A percentile compares a stretch with the other conserved stretches of the same genome.
These are phyloP conservation scores for Cosmopolites sordidus DNA, from an alignment of 2,888 invertebrate species.

Conservation along the genomic window DNA sequence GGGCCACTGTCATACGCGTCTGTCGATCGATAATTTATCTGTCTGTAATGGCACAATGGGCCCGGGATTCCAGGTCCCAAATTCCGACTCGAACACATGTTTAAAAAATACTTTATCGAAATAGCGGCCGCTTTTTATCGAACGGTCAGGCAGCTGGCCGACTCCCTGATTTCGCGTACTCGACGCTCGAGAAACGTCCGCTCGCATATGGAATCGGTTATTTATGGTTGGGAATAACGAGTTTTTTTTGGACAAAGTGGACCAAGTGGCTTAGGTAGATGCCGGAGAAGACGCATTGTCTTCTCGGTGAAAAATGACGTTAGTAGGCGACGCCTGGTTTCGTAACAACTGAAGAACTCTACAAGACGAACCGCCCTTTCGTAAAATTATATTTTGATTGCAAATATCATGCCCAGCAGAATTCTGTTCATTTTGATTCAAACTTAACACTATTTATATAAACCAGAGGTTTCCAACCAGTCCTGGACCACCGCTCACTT, in stretches of 20 bases:
- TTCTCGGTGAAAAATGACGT: too few species aligned
- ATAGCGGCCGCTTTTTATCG: conserved; percentile 39
- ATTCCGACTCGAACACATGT: conserved; percentile 50
- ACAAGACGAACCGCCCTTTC: too few species aligned
- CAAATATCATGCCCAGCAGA: too few species aligned
- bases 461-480: too few species aligned
- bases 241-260: background rate
- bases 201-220: conserved; percentile 36
- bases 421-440: too few species aligned
- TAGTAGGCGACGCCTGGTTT: too few species aligned
- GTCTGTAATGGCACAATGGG: conserved; percentile 49
- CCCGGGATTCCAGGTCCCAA: conserved; percentile 46
- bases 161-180: conserved; percentile 38
- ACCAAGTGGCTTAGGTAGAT: too few species aligned
- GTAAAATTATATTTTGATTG: too few species aligned
- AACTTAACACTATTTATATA: too few species aligned
- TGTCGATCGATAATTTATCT: conserved; percentile 50
- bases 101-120: conserved; percentile 50
- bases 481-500: too few species aligned
- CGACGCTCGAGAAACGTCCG: conserved; percentile 30
- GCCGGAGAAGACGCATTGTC: too few species aligned
- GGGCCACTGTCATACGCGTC: conserved; percentile 49
- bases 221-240: conserved; percentile 29
- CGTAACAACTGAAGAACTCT: too few species aligned
- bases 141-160: conserved; percentile 26